These are phyloP conservation scores for Eulemur rubriventer DNA, from an alignment of 2,797 vertebrate species.

Conservation along the genomic window DNA sequence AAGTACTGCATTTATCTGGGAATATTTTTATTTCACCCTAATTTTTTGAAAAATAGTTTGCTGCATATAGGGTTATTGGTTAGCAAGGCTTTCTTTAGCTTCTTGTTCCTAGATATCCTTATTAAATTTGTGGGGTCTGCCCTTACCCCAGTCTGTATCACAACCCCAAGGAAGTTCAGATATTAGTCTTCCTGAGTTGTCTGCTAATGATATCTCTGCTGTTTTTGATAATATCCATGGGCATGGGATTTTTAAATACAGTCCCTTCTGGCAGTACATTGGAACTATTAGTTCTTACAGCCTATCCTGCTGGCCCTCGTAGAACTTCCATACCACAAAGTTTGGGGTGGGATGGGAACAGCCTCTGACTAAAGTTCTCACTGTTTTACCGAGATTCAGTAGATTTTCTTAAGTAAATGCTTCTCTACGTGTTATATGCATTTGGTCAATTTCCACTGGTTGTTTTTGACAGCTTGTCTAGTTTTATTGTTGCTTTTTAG, in stretches of 20 bases:
- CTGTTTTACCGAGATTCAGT: neutral
- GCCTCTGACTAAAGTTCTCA: neutral
- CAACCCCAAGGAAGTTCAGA: neutral
- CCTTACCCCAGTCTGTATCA: neutral
- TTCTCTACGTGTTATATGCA: neutral
- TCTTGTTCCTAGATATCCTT: neutral
- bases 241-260: neutral
- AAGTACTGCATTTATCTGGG: neutral
- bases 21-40: conserved; percentile 23
- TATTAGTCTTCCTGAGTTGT: neutral
- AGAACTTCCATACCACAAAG: neutral
- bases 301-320: neutral
- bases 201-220: neutral
- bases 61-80: neutral
- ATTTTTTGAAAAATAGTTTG: conserved; percentile 8
- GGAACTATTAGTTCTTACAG: neutral
- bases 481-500: neutral
- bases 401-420: neutral
- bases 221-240: neutral
- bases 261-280: neutral
- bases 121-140: neutral
- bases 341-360: neutral
- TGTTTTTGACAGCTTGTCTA: neutral
- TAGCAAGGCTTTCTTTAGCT: neutral
- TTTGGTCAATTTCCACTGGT: neutral